Evolutionary conservation across 2,113 vertebrate genomes (phyloP).

Genomic region (Cranoglanis bouderius): DNA sequence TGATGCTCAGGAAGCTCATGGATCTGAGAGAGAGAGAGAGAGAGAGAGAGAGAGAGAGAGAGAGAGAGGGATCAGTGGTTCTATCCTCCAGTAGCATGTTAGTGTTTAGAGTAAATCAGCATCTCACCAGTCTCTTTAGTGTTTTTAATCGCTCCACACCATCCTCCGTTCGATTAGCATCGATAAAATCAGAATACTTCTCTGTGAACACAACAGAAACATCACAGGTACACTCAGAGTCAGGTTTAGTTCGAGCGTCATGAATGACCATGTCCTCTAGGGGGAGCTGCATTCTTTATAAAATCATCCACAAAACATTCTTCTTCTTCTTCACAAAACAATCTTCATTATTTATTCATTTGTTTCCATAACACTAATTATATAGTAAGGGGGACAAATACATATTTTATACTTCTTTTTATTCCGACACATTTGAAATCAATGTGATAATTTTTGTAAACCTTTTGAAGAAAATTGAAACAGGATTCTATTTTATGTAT

Average conservation of each 20-base stretch:
- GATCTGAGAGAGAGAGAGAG: conserved; percentile 73
- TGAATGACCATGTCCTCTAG: conserved; percentile 4
- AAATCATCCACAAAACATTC: background rate
- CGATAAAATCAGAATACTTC: conserved; percentile 93
- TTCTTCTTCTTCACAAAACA: too few relatives aligned
- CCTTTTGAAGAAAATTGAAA: background rate
- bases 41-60: background rate
- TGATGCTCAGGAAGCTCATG: conserved; percentile 93
- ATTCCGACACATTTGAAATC: too few relatives aligned
- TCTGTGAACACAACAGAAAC: conserved; percentile 71
- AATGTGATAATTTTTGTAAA: too few relatives aligned
- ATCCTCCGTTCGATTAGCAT: conserved; percentile 92
- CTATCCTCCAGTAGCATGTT: background rate
- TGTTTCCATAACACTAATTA: background rate
- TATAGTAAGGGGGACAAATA: background rate
- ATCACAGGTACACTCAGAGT: fast-evolving
- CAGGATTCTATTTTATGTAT: background rate
- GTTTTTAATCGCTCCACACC: conserved; percentile 89
- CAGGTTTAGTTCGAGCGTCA: background rate
- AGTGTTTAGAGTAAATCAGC: background rate
- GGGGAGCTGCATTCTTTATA: background rate
- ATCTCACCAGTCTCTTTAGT: conserved; percentile 89
- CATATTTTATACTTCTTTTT: too few relatives aligned
- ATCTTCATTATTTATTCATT: background rate
- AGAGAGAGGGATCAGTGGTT: background rate